These are phyloP conservation scores for Amblyjoppa proteus DNA, from an alignment of 2,888 invertebrate species.

Conservation along the genomic window DNA sequence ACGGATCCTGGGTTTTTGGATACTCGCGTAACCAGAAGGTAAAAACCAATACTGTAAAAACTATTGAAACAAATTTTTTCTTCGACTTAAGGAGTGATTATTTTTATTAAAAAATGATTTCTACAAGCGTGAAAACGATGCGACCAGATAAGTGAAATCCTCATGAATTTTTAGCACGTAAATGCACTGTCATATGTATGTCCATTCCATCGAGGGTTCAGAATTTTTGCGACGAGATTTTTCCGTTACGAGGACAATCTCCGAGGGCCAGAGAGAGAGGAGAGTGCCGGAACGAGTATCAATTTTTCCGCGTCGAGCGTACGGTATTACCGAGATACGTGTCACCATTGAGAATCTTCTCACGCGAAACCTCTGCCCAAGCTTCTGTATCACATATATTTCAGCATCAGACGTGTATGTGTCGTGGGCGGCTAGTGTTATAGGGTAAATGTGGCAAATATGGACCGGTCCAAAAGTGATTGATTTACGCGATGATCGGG, in stretches of 20 bases:
- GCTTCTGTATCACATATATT: background rate
- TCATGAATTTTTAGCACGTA: background rate
- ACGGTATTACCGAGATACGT: constrained; percentile 26
- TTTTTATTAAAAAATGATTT: background rate
- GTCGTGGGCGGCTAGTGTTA: background rate
- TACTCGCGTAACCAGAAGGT: background rate
- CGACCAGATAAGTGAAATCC: background rate
- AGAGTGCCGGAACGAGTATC: constrained; percentile 54
- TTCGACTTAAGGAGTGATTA: background rate
- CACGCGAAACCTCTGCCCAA: constrained; percentile 30
- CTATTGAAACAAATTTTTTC: background rate
- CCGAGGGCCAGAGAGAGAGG: background rate
- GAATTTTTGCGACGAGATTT: constrained; percentile 37
- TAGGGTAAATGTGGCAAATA: background rate
- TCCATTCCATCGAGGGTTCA: background rate
- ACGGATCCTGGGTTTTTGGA: background rate
- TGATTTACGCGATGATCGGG: background rate
- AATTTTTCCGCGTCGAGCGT: constrained; percentile 59
- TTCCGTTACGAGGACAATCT: constrained; percentile 39
- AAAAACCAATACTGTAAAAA: background rate
- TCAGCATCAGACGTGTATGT: background rate
- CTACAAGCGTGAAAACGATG: background rate
- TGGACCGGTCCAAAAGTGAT: background rate
- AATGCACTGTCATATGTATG: background rate
- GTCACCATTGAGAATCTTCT: constrained; percentile 54